phyloP scores from a whole-genome alignment of 2,113 vertebrate species.

The Leucosticte australis region DNA sequence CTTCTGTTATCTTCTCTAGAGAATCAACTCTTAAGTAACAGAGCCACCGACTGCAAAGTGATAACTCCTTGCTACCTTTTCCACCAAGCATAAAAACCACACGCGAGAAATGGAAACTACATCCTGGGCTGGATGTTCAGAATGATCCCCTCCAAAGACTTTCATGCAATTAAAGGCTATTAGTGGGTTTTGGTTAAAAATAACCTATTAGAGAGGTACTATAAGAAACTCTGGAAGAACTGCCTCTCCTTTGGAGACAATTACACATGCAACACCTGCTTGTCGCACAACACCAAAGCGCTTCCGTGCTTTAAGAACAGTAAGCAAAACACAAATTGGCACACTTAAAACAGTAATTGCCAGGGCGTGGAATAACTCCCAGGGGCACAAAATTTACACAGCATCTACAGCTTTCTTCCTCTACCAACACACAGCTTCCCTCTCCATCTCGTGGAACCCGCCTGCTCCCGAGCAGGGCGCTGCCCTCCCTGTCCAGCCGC shows the following conservation, averaged over 20 bases:
- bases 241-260: neutral
- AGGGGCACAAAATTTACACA: neutral
- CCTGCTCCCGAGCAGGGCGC: neutral
- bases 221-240: neutral
- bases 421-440: neutral
- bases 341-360: neutral
- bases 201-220: fast-evolving
- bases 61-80: neutral
- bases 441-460: neutral
- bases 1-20: neutral
- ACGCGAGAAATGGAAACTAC: neutral
- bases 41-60: neutral
- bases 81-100: neutral
- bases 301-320: neutral
- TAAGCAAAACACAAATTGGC: neutral
- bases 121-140: too few species aligned
- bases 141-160: neutral
- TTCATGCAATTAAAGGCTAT: neutral
- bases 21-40: neutral
- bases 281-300: neutral
- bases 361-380: neutral
- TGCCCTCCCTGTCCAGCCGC: neutral
- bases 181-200: neutral
- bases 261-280: neutral
- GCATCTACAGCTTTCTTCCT: neutral